These are phyloP conservation scores for Leucoma salicis DNA, from an alignment of 2,888 invertebrate species.

Conservation along the genomic window DNA sequence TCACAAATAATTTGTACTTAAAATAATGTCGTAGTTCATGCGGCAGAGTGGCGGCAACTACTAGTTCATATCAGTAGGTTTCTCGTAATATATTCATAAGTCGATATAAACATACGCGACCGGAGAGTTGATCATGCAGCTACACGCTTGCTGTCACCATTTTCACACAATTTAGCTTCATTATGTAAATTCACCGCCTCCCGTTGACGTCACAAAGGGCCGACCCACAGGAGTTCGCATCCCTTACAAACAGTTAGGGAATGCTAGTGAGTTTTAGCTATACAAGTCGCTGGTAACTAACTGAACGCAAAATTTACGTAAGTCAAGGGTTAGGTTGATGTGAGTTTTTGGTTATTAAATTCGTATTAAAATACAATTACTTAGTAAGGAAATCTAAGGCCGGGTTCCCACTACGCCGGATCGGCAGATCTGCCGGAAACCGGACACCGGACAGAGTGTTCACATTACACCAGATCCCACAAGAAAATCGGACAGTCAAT, in stretches of 20 bases:
- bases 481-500: too few relatives aligned
- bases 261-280: constrained; percentile 4
- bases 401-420: too few relatives aligned
- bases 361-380: too few relatives aligned
- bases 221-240: constrained; percentile 3
- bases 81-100: constrained; percentile 2
- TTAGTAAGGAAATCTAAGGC: too few relatives aligned
- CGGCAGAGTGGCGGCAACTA: too few relatives aligned
- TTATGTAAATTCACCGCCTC: constrained; percentile 22
- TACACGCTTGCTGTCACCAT: neutral
- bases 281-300: neutral
- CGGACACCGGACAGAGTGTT: too few relatives aligned
- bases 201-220: constrained; percentile 13
- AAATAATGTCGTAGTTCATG: too few relatives aligned
- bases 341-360: neutral
- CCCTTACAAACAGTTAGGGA: constrained; percentile 9
- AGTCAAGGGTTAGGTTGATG: neutral
- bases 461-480: too few relatives aligned
- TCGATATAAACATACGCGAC: neutral
- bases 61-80: neutral
- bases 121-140: neutral
- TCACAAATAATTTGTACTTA: too few relatives aligned
- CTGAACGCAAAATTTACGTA: neutral
- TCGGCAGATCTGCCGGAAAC: too few relatives aligned
- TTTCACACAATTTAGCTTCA: constrained; percentile 28